Percentiles rank a stretch among this genome's conserved stretches.
These are phyloP conservation scores for Palythoa heliodiscus DNA, from an alignment of 92 coral and sea anemone genomes.

Conservation along the genomic window DNA sequence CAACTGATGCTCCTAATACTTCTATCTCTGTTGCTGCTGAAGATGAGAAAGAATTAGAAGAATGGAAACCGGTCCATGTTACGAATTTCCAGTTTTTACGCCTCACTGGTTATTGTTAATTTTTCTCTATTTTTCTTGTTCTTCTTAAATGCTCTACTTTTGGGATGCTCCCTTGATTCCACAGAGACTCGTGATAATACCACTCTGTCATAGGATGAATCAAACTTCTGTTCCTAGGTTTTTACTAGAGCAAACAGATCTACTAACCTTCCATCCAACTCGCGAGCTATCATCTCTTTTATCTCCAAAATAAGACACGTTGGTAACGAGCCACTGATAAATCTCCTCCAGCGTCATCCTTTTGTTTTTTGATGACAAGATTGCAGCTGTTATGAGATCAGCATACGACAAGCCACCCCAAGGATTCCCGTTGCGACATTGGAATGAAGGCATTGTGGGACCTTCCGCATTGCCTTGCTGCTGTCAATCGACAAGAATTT, in stretches of 20 bases:
- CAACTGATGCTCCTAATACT: too few relatives aligned
- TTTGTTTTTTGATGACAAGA: conserved; percentile 16
- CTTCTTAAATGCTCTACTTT: background rate
- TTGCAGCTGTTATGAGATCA: conserved; percentile 31
- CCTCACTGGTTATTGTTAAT: too few relatives aligned
- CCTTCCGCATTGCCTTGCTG: background rate
- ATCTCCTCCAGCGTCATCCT: conserved; percentile 36
- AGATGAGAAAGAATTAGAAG: too few relatives aligned
- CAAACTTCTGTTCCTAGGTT: background rate
- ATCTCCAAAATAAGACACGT: conserved; percentile 21
- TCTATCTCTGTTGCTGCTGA: too few relatives aligned
- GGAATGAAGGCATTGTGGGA: background rate
- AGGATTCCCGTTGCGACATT: conserved; percentile 6
- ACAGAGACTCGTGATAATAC: too few relatives aligned
- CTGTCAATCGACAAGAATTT: background rate
- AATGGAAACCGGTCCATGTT: too few relatives aligned
- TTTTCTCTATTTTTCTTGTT: too few relatives aligned
- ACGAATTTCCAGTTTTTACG: too few relatives aligned
- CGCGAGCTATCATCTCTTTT: conserved; percentile 25
- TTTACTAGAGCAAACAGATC: background rate
- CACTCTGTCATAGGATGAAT: background rate
- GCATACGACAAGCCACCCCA: conserved; percentile 31
- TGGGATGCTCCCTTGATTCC: too few relatives aligned
- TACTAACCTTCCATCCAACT: conserved; percentile 27
- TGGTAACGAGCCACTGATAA: conserved; percentile 37